Evolutionary conservation across 2,797 vertebrate genomes (phyloP), one percentile per base, ranked within the genome.

Genomic region (Gorsachius magnificus): DNA sequence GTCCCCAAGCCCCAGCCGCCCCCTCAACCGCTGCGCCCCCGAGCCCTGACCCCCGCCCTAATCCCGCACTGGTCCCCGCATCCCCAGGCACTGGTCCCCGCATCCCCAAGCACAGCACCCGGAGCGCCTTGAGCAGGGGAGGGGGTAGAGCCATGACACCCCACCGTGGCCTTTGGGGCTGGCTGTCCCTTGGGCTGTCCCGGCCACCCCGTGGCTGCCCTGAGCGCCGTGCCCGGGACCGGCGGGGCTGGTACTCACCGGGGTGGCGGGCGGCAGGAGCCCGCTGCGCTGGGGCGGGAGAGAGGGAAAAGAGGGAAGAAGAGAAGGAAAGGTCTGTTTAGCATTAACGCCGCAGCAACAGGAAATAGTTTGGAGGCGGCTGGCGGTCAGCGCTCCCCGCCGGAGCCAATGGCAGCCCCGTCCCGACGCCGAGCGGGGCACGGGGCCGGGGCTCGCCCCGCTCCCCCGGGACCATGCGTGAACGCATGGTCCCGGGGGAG

Each of bases 281-380:
- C 61, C 22, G 41, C 91, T 71, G 90, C 93, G 38, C 93, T 85
- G 81, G 11, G 92, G 89, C 88, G 82, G 93, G 63, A 79, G 89
- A 22, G 50, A 82, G 87, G 80, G n/a, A n/a, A n/a, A n/a, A n/a
- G n/a, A n/a, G n/a, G n/a, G n/a, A n/a, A n/a, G 69, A 71, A 86
- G 80, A 70, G 84, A 61, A n/a, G 96, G 96, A 85, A 91, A 96
- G 95, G 96, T 98, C 98, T 98, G 98, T 97, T 98, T 95, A 97
- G 97, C 97, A 97, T 98, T 98, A 98, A 91, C 76, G 98, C 97
- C 70, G 94, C 97, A 76, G 92, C 96, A 96, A 98, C 98, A 98
- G 98, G 98, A 98, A 99, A 98, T 97, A 94, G 95, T 97, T 97
- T 48, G 74, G 85, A 95, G 93, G 94, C 96, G 85, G 95, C 94